These are phyloP conservation scores for Ptilorrhoa leucosticta DNA, from an alignment of 2,113 vertebrate genomes.

Conservation along the genomic window DNA sequence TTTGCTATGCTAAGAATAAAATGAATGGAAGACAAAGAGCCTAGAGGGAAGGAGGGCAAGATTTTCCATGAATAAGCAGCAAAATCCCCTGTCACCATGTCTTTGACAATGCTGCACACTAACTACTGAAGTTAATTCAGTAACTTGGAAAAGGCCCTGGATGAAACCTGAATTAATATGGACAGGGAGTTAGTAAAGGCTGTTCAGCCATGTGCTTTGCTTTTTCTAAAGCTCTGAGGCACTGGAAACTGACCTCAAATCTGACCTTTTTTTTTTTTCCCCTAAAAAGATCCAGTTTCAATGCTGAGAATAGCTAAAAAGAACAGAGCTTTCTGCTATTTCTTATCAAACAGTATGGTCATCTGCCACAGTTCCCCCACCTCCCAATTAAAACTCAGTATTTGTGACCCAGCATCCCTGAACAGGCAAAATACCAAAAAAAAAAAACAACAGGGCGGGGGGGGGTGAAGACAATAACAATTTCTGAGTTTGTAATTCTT, in stretches of 20 bases:
- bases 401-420: not conserved
- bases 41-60: not conserved
- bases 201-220: not conserved
- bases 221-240: slow-evolving; percentile 24
- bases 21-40: slow-evolving; percentile 7
- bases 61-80: not conserved
- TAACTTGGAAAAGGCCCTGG: not conserved
- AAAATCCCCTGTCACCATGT: not conserved
- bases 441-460: too few relatives aligned
- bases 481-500: not conserved
- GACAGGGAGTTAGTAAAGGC: not conserved
- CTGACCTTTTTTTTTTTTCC: not conserved
- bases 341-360: not conserved
- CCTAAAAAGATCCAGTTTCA: not conserved
- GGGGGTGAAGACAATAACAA: not conserved
- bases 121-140: slow-evolving; percentile 17
- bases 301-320: not conserved
- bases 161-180: slow-evolving; percentile 12
- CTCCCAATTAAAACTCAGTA: not conserved
- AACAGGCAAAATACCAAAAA: not conserved
- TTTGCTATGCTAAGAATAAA: slow-evolving; percentile 15
- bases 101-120: not conserved
- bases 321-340: not conserved
- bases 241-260: not conserved
- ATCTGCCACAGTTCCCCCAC: not conserved